phyloP scores from a whole-genome alignment of 2,888 invertebrate species.

The Hecatera dysodea region DNA sequence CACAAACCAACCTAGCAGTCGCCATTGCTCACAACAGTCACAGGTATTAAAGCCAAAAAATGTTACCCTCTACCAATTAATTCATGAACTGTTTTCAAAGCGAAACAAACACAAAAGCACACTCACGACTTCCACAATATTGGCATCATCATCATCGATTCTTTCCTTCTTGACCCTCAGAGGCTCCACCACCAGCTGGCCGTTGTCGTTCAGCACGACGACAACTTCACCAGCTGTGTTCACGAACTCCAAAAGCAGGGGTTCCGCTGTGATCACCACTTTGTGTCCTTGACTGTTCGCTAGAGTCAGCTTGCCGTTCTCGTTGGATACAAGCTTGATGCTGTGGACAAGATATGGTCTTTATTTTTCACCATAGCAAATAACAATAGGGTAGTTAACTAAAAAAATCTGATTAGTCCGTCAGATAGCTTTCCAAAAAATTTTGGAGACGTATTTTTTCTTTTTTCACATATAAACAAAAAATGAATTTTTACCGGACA shows the following conservation, averaged over 20 bases:
- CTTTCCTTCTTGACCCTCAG: slow-evolving; percentile 92
- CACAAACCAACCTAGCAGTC: too few relatives aligned
- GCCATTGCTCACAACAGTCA: too few relatives aligned
- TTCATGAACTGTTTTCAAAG: slow-evolving; percentile 1
- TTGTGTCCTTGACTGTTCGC: slow-evolving; percentile 83
- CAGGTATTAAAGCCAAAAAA: too few relatives aligned
- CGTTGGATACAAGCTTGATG: slow-evolving; percentile 80
- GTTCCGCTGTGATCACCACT: slow-evolving; percentile 92
- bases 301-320: slow-evolving; percentile 78
- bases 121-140: slow-evolving; percentile 80
- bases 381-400: too few relatives aligned
- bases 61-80: too few relatives aligned
- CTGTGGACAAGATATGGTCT: slow-evolving; percentile 68
- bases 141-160: slow-evolving; percentile 78
- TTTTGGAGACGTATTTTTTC: too few relatives aligned
- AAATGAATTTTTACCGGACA: too few relatives aligned
- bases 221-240: slow-evolving; percentile 93
- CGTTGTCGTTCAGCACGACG: slow-evolving; percentile 96
- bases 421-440: too few relatives aligned
- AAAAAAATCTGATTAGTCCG: too few relatives aligned
- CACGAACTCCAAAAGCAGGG: slow-evolving; percentile 96
- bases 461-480: too few relatives aligned
- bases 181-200: slow-evolving; percentile 98
- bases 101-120: slow-evolving; percentile 63
- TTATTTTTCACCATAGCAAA: too few relatives aligned